Evolutionary conservation across 2,888 invertebrate genomes (phyloP).

Genomic region (Athetis lepigone): DNA sequence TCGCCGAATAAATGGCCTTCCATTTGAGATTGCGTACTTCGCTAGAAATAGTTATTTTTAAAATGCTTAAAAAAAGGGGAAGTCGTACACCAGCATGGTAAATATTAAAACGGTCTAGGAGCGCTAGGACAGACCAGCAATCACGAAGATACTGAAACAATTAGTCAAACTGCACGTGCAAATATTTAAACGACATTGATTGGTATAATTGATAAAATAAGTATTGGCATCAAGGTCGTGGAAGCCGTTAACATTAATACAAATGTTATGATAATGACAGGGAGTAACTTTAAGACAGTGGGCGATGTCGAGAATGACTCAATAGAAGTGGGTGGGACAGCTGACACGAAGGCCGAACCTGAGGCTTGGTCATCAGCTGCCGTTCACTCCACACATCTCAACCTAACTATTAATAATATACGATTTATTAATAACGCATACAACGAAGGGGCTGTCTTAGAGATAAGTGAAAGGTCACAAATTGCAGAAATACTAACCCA

Average conservation of each 20-base stretch:
- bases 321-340: constrained; percentile 81
- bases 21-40: constrained; percentile 41
- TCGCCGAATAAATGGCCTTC: constrained; percentile 52
- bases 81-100: constrained; percentile 31
- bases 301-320: constrained; percentile 81
- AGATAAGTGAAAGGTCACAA: constrained; percentile 62
- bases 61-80: constrained; percentile 40
- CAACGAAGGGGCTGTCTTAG: constrained; percentile 47
- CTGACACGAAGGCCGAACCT: constrained; percentile 77
- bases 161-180: constrained; percentile 34
- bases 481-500: constrained; percentile 61
- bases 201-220: constrained; percentile 66
- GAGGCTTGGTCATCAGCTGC: constrained; percentile 81
- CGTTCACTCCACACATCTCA: constrained; percentile 63
- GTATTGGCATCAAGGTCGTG: constrained; percentile 77
- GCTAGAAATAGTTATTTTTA: constrained; percentile 51
- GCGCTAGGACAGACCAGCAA: constrained; percentile 17
- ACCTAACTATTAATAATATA: constrained; percentile 53
- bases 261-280: constrained; percentile 81
- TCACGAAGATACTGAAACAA: constrained; percentile 8
- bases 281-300: constrained; percentile 72
- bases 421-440: constrained; percentile 48
- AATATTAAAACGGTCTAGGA: constrained; percentile 42
- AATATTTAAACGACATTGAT: constrained; percentile 59
- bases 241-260: constrained; percentile 78